Base-by-base conservation (phyloP, 2,888 invertebrate genomes). In the Drosophila helvetica region DNA sequence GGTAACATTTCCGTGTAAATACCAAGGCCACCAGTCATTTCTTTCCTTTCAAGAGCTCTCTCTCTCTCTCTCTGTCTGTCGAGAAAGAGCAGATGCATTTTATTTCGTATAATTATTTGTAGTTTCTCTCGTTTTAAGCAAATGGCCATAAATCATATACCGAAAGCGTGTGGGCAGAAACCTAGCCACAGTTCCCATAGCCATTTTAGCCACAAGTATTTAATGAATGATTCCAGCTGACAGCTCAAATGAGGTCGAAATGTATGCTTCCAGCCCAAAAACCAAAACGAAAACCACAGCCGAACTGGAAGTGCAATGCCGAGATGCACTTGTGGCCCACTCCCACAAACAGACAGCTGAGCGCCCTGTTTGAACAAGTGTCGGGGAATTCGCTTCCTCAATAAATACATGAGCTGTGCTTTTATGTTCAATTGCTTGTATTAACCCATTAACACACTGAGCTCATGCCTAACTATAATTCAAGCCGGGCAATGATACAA, bases 401-500 rank as follows among this genome's bases (percentile, higher is more conserved):
- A 71, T 69, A 38, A 30, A 56, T n/a, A 30, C 65, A 45, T 60
- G 59, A 65, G 66, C 52, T 66, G 50, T 65, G 77, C 67, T 65
- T 59, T 73, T 66, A 66, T 78, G 71, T 75, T 68, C 67, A 72
- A 61, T 72, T 78, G 45, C 47, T 65, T 45, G 56, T 48, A 63
- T 67, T 69, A 71, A 72, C 77, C 64, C 74, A 79, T 81, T 79
- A 76, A 61, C 54, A 62, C 48, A 63, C 80, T 86, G 77, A 82
- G 64, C 83, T 85, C 70, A 75, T 79, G 68, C 42, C 69, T 77
- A 74, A 79, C 74, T 57, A 62, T 68, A 77, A 57, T 47, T 59
- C 27, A 33, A 60, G 50, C 45, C 42, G 53, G 56, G 52, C 57
- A 62, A 46, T 54, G 54, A 72, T 54, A 58, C 58, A 57, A 58